Conservation (phyloP, 2,113 vertebrate genomes). For the Rostratula benghalensis region DNA sequence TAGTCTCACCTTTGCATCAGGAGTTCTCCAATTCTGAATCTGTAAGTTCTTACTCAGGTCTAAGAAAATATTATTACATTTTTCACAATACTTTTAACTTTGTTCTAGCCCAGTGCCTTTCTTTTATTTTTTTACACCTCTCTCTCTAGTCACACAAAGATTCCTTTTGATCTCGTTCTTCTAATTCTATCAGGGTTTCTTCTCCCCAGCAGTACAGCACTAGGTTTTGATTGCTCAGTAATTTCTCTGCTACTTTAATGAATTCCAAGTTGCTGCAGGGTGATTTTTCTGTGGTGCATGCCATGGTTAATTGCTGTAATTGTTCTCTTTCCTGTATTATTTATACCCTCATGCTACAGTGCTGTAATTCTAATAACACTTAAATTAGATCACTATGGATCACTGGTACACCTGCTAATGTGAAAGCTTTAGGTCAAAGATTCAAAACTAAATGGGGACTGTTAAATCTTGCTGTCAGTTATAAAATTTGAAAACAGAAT, state of each 20-base stretch:
- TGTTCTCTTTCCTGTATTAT: conserved; percentile 51
- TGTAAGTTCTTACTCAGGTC: background rate
- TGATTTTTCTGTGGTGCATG: background rate
- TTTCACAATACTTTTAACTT: background rate
- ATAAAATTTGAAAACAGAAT: background rate
- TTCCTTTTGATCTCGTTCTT: background rate
- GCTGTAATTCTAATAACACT: conserved; percentile 2
- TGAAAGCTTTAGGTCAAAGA: conserved; percentile 1
- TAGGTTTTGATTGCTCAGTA: background rate
- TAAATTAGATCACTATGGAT: conserved; percentile 9
- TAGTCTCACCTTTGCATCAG: background rate
- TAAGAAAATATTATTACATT: background rate
- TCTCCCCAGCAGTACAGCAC: background rate
- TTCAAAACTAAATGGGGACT: background rate
- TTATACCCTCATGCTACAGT: background rate
- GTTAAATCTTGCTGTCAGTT: background rate
- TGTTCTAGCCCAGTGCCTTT: background rate
- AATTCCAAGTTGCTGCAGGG: background rate
- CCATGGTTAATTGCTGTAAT: conserved; percentile 34
- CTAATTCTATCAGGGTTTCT: background rate
- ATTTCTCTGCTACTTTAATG: background rate
- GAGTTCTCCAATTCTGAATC: background rate
- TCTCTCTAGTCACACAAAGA: background rate
- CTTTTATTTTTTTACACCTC: background rate
- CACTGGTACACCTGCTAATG: background rate